Evolutionary conservation across 2,888 invertebrate genomes (phyloP).

Genomic region (Polyommatus icarus): DNA sequence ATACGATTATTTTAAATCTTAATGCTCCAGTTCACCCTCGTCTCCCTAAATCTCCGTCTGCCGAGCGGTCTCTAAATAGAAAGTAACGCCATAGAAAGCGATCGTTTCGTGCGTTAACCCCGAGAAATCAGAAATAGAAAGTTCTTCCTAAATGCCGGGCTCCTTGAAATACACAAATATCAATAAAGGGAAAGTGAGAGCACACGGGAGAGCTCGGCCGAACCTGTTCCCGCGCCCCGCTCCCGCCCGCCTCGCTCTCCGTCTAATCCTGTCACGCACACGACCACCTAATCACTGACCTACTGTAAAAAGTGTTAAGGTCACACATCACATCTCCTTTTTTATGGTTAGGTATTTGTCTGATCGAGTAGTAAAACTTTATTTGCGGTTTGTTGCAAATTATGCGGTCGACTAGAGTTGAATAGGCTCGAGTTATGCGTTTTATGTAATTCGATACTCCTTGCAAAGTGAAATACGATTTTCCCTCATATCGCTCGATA

Average conservation of each 20-base stretch:
- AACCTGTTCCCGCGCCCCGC: slow-evolving; percentile 62
- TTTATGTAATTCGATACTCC: background rate
- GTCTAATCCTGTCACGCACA: slow-evolving; percentile 40
- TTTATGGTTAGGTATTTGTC: background rate
- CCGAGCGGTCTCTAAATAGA: slow-evolving; percentile 63
- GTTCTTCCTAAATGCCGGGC: slow-evolving; percentile 69
- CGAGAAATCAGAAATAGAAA: slow-evolving; percentile 78
- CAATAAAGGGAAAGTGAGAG: slow-evolving; percentile 74
- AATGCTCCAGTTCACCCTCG: slow-evolving; percentile 25
- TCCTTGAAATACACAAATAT: slow-evolving; percentile 77
- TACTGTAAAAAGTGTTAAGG: slow-evolving; percentile 25
- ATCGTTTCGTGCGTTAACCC: slow-evolving; percentile 71
- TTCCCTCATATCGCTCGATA: background rate
- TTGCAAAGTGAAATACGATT: background rate
- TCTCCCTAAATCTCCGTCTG: slow-evolving; percentile 27
- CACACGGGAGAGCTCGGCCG: slow-evolving; percentile 52
- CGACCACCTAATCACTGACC: slow-evolving; percentile 35
- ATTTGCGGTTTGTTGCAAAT: background rate
- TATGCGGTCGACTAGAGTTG: background rate
- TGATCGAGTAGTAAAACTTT: background rate
- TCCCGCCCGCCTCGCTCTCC: slow-evolving; percentile 42
- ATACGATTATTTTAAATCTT: slow-evolving; percentile 13
- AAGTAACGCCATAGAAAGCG: slow-evolving; percentile 77
- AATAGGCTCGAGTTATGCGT: background rate
- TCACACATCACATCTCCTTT: background rate